A percentile compares a stretch with the other conserved stretches of the same genome.
These are phyloP conservation scores for Eubasilissa splendida DNA, from an alignment of 2,888 invertebrate genomes.

Conservation along the genomic window DNA sequence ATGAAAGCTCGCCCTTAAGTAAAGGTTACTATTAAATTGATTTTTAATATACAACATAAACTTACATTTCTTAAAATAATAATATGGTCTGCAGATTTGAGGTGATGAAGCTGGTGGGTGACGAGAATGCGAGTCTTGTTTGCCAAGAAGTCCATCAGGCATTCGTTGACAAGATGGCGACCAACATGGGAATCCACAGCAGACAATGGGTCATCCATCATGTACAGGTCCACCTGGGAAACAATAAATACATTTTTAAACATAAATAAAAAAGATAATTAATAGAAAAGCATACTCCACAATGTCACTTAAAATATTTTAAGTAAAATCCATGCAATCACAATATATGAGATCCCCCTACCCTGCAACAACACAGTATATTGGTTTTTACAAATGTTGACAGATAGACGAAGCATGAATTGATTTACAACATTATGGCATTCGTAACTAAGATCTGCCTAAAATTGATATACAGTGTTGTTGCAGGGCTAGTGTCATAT, in stretches of 20 bases:
- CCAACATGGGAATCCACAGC: slow-evolving; percentile 85
- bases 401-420: too few species aligned
- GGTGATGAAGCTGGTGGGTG: slow-evolving; percentile 88
- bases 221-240: slow-evolving; percentile 78
- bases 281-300: not conserved
- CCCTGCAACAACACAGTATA: too few species aligned
- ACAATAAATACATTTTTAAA: slow-evolving; percentile 9
- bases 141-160: slow-evolving; percentile 74
- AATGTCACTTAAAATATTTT: not conserved
- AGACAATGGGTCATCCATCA: slow-evolving; percentile 84
- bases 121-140: slow-evolving; percentile 82
- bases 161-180: slow-evolving; percentile 79
- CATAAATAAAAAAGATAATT: not conserved
- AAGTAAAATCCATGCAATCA: not conserved
- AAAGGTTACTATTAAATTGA: too few species aligned
- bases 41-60: slow-evolving; percentile 52
- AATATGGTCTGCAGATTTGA: slow-evolving; percentile 77
- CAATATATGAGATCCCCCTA: too few species aligned
- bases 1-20: too few species aligned
- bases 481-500: too few species aligned
- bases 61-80: slow-evolving; percentile 78
- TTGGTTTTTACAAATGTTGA: too few species aligned
- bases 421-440: too few species aligned
- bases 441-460: too few species aligned
- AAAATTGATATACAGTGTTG: too few species aligned